Percentiles rank a stretch among this genome's conserved stretches.
Conservation (phyloP, 1,140 invertebrate species). For the Bombus sylvicola region DNA sequence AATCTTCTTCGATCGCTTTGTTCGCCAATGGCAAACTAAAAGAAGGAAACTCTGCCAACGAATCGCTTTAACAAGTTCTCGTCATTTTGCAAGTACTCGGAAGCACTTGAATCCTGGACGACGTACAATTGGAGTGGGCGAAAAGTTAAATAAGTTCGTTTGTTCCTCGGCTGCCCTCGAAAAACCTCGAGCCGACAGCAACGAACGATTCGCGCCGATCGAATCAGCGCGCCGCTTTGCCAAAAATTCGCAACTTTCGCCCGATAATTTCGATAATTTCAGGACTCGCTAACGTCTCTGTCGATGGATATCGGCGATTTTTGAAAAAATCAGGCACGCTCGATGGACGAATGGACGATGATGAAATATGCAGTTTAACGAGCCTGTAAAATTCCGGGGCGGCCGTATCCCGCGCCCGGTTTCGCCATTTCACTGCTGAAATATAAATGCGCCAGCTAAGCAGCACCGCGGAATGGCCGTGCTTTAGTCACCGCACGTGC, state of each 20-base stretch:
- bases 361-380: slow-evolving; percentile 42
- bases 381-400: slow-evolving; percentile 12
- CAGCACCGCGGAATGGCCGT: neutral
- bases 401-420: neutral
- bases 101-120: slow-evolving; percentile 33
- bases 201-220: too few species aligned
- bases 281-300: neutral
- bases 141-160: slow-evolving; percentile 54
- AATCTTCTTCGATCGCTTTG: neutral
- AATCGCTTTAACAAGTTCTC: slow-evolving; percentile 40
- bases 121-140: slow-evolving; percentile 42
- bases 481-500: neutral
- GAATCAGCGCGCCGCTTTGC: too few species aligned
- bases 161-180: neutral
- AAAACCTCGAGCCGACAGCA: too few species aligned
- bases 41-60: neutral
- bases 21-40: neutral
- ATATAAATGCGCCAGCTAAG: slow-evolving; percentile 38
- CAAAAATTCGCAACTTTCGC: too few species aligned
- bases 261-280: too few species aligned
- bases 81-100: slow-evolving; percentile 46
- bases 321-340: slow-evolving; percentile 32
- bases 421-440: slow-evolving; percentile 19
- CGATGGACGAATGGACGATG: neutral
- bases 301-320: too few species aligned